Conservation (phyloP, 2,797 vertebrate genomes). For the Margarornis squamiger region DNA sequence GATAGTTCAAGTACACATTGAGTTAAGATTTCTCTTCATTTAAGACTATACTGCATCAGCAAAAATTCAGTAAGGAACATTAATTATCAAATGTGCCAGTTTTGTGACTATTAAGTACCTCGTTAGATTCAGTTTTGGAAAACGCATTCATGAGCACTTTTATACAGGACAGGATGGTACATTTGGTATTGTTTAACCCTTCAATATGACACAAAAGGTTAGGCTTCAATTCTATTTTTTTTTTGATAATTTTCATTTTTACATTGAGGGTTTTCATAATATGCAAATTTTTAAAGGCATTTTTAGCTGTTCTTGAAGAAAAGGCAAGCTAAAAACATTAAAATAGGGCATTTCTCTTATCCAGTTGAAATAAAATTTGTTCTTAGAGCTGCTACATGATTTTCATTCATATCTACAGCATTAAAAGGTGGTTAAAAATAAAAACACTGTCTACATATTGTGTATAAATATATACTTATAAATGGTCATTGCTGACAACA, state of each 20-base stretch:
- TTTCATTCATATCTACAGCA: slow-evolving; percentile 53
- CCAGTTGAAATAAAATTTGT: not conserved
- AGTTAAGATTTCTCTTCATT: slow-evolving; percentile 60
- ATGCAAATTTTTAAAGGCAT: slow-evolving; percentile 10
- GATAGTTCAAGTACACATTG: slow-evolving; percentile 21
- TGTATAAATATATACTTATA: slow-evolving; percentile 40
- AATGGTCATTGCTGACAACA: not conserved
- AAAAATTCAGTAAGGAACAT: slow-evolving; percentile 76
- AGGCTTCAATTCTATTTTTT: not conserved
- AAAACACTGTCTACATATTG: slow-evolving; percentile 47
- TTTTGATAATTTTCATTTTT: not conserved
- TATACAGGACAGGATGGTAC: not conserved
- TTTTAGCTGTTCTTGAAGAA: slow-evolving; percentile 33
- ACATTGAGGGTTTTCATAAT: not conserved
- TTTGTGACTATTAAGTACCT: slow-evolving; percentile 79
- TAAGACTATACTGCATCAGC: slow-evolving; percentile 64
- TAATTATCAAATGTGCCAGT: slow-evolving; percentile 80
- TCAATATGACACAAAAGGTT: not conserved
- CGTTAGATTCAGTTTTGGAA: slow-evolving; percentile 77
- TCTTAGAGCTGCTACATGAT: slow-evolving; percentile 37
- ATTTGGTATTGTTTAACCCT: slow-evolving; percentile 54
- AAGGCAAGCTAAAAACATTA: not conserved
- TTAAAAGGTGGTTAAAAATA: slow-evolving; percentile 62
- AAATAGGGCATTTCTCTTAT: not conserved
- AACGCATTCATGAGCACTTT: slow-evolving; percentile 65